Base-by-base conservation (phyloP, 1,140 invertebrate species). In the Saccostrea echinata region DNA sequence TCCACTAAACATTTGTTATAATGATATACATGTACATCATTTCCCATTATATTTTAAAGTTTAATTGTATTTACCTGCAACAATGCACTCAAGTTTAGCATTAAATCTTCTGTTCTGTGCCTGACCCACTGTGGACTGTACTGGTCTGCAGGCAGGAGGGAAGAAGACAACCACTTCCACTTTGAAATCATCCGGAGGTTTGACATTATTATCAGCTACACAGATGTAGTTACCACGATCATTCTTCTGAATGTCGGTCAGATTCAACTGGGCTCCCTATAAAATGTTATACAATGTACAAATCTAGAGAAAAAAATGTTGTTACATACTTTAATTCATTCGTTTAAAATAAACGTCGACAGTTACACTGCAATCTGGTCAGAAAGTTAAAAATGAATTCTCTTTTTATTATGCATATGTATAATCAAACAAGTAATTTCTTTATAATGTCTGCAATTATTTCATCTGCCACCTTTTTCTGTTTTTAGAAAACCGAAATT, bases 191-290 rank as follows among this genome's bases (percentile, higher is more conserved):
- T 92, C 94, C 61, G 93, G 93, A 1, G 94, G 94, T 24, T 91
- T 90, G 11, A 95, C 93, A 84, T 92, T 92, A 86, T 95, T 95
- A 88, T 95, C 94, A 61, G 94, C 94, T 4, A 94, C 91, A 92
- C 94, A 95, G 16, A 94, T 90, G 85, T 93, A 95, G 21, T 94
- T 90, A 0, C 94, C 94, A 83, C 92, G 88, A 68, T 93, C 89
- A 12, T 88, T 88, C 12, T 89, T 90, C 11, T 71, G 80, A n/a
- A 93, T 88, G 82, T 92, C 91, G 21, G 51, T 83, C 21, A 94
- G 85, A 9, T 88, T 84, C 33, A 93, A 71, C 1, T 68, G 43
- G 11, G 83, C 84, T 6, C 91, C 90, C 93, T 93, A 68, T 24
- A 55, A 84, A 85, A 16, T 55, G 18, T 16, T 21, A 21, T 18